phyloP scores from a whole-genome alignment of 2,797 vertebrate genomes.

The Ctenochaetus hawaiiensis region DNA sequence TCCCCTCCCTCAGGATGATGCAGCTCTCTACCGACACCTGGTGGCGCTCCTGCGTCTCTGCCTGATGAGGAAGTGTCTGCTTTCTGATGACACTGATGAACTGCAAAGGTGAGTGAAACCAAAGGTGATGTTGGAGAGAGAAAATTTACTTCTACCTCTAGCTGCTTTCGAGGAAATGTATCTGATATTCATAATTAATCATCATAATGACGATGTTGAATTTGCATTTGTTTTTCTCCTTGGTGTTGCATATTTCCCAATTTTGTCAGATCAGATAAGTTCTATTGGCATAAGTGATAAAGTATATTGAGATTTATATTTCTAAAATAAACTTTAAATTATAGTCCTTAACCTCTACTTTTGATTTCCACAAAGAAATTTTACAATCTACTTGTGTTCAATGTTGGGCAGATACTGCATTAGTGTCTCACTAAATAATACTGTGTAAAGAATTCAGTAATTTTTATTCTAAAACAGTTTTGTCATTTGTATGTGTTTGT shows the following conservation, averaged over 20 bases:
- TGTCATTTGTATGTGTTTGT: too few species aligned
- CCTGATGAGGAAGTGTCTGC: slow-evolving; percentile 79
- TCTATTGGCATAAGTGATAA: neutral
- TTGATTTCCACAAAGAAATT: neutral
- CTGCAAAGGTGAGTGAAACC: slow-evolving; percentile 83
- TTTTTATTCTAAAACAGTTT: too few species aligned
- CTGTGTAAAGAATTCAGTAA: too few species aligned
- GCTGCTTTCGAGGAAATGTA: neutral
- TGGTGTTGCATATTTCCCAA: neutral
- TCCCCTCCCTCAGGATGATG: slow-evolving; percentile 73
- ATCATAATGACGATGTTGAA: neutral
- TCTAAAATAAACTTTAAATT: neutral
- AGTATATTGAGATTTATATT: neutral
- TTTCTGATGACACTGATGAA: slow-evolving; percentile 82
- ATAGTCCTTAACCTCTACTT: neutral
- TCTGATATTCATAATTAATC: neutral
- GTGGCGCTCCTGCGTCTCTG: slow-evolving; percentile 86
- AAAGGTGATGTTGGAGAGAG: neutral
- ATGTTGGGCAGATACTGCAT: too few species aligned
- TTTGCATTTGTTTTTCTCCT: too few species aligned
- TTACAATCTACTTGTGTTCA: neutral
- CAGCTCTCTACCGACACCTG: slow-evolving; percentile 86
- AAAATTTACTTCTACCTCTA: too few species aligned
- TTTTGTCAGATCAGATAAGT: neutral
- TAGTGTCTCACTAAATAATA: too few species aligned